These are phyloP conservation scores for Scylla paramamosain DNA, from an alignment of 1,140 invertebrate species.

Conservation along the genomic window DNA sequence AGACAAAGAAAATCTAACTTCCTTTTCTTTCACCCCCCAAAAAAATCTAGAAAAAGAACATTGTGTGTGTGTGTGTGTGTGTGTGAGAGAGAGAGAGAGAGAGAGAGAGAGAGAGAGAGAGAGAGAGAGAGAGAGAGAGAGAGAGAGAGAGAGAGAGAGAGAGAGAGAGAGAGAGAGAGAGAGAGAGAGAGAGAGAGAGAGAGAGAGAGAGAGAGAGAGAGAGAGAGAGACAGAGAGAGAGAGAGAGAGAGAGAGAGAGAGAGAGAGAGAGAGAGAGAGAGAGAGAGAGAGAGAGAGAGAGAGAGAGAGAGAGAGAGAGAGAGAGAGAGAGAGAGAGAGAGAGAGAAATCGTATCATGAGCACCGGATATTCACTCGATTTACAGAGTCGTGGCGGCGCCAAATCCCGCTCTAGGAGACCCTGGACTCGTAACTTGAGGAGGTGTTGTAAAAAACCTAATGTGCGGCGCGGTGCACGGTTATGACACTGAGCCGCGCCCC, in stretches of 20 bases:
- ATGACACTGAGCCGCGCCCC: background rate
- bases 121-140: too few relatives aligned
- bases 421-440: background rate
- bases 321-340: constrained; percentile 20
- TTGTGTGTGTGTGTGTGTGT: too few relatives aligned
- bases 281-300: background rate
- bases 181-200: too few relatives aligned
- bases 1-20: too few relatives aligned
- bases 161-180: too few relatives aligned
- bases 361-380: background rate
- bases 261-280: background rate
- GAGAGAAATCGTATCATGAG: background rate
- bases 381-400: background rate
- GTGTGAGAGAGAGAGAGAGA: too few relatives aligned
- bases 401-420: background rate
- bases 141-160: too few relatives aligned
- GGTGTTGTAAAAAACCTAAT: constrained; percentile 1
- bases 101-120: too few relatives aligned
- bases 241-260: background rate
- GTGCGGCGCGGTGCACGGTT: background rate
- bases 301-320: background rate
- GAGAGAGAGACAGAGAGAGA: background rate
- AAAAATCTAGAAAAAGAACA: too few relatives aligned
- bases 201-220: background rate
- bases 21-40: too few relatives aligned